Percentiles rank a stretch among this genome's conserved stretches.
Evolutionary conservation across 2,113 vertebrate species (phyloP).

Genomic region (Macroglossus sobrinus): DNA sequence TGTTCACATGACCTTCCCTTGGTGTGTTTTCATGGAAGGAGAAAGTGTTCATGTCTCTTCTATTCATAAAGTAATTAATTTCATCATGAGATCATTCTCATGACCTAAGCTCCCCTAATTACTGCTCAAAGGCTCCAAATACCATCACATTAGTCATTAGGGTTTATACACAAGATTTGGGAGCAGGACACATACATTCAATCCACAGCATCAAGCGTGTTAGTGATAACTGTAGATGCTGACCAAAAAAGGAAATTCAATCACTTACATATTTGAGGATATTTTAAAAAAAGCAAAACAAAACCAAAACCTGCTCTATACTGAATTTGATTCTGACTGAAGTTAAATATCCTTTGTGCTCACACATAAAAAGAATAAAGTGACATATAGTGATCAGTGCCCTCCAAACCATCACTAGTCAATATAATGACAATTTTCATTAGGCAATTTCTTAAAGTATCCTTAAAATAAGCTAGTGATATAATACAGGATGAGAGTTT

Average conservation of each 20-base stretch:
- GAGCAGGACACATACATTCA: neutral
- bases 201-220: neutral
- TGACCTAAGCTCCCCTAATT: neutral
- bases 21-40: neutral
- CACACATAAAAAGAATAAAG: neutral
- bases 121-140: neutral
- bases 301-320: neutral
- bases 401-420: neutral
- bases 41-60: neutral
- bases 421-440: neutral
- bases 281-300: neutral
- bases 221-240: neutral
- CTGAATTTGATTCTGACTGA: neutral
- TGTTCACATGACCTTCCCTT: neutral
- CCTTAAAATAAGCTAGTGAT: constrained; percentile 32
- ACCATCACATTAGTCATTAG: neutral
- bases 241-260: neutral
- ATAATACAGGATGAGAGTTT: constrained; percentile 18
- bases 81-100: neutral
- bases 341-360: neutral
- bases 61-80: neutral
- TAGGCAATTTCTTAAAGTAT: neutral
- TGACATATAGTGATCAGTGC: neutral
- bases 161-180: neutral
- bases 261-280: neutral